Base-by-base conservation (phyloP, 2,797 vertebrate genomes). In the Glyptemys insculpta region DNA sequence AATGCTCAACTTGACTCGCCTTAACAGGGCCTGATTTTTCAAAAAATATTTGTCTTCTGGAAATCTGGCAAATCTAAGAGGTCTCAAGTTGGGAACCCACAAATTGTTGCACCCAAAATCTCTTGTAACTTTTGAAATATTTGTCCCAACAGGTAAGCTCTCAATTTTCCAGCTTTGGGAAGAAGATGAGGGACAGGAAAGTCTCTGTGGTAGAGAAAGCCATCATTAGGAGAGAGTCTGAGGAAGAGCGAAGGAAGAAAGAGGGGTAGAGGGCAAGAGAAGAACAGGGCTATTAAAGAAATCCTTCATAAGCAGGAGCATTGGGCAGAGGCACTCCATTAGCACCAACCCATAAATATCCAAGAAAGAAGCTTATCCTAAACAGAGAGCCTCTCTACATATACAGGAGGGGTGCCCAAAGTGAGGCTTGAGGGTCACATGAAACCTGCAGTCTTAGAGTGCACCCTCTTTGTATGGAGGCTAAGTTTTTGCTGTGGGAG, bases 251-350 rank as follows among this genome's bases (percentile, higher is more conserved):
- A 94, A 97, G 88, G 86, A 89, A 57, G 65, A 72, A 86, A 96
- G 92, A 78, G 34, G 76, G 78, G 37, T 15, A 94, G 87, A 93
- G 19, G 59, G 88, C 87, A 89, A 87, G 3, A 98, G 97, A 95
- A 97, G 96, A 89, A 92, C 87, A 97, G 95, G 76, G 92, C 87
- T 91, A 79, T 95, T 88, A 94, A 86, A 97, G 90, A 95, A 80
- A 93, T 87, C 90, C 89, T 90, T 96, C 92, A 93, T 83, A 92
- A 31, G 96, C 97, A 98, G 98, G 97, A 96, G 93, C 97, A 86
- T 81, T 96, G 97, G 98, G 98, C 97, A 96, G 90, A 94, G 81
- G 84, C 72, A 81, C 44, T 94, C 82, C 59, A 8, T 80, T 87
- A 94, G 83, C 74, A 92, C 52, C 72, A 90, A 56, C 81, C 89